Percentiles rank a stretch among this genome's conserved stretches.
phyloP scores from a whole-genome alignment of 2,888 invertebrate genomes.

The Dryadula phaetusa region DNA sequence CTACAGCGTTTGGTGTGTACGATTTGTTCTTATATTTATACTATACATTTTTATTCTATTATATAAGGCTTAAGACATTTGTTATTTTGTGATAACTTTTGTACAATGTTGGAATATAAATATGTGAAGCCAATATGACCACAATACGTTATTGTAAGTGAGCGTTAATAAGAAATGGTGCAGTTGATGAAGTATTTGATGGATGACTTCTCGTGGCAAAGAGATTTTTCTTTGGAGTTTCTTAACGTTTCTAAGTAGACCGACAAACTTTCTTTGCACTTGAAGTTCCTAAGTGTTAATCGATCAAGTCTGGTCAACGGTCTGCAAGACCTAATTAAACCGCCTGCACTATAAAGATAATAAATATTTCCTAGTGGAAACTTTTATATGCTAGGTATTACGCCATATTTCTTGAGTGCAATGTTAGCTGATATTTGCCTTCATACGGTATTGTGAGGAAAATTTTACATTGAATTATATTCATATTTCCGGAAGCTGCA shows the following conservation, averaged over 20 bases:
- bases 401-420: conserved; percentile 26
- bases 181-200: conserved; percentile 63
- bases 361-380: not conserved
- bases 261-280: conserved; percentile 69
- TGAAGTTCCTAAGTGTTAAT: conserved; percentile 69
- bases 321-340: conserved; percentile 57
- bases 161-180: conserved; percentile 26
- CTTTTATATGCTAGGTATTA: conserved; percentile 10
- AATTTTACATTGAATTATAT: conserved; percentile 56
- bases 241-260: conserved; percentile 65
- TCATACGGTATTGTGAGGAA: conserved; percentile 46
- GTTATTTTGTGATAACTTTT: not conserved
- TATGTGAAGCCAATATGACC: conserved; percentile 8
- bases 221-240: conserved; percentile 66
- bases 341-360: conserved; percentile 30
- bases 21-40: too few relatives aligned
- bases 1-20: too few relatives aligned
- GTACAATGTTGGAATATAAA: not conserved
- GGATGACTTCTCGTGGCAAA: conserved; percentile 65
- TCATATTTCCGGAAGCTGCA: conserved; percentile 59
- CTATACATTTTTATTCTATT: too few relatives aligned
- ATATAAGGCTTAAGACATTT: not conserved
- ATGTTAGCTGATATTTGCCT: conserved; percentile 12
- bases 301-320: conserved; percentile 72
- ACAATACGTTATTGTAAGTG: conserved; percentile 35